Base-by-base conservation (phyloP, 2,113 vertebrate genomes). In the Pachypanchax playfairii region DNA sequence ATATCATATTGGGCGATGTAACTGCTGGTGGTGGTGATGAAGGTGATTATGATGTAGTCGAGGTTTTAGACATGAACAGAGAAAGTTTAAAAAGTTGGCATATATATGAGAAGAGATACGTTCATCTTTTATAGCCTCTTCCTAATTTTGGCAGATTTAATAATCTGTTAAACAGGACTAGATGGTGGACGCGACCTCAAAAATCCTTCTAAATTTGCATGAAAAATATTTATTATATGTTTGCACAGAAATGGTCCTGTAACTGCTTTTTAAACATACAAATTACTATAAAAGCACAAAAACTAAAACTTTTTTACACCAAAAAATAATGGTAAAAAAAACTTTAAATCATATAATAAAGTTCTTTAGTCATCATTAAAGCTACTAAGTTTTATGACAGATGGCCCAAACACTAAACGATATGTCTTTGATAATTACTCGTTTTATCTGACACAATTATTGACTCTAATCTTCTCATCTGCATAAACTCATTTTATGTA, bases 41-140 rank as follows among this genome's bases (percentile, higher is more conserved):
- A 12, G 31, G 65, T 79, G 68, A 84, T 86, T 73, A 79, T 79
- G 81, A 84, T 83, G 64, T 65, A 81, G 63, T 59, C 47, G 22
- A 6, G 18, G 25, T 31, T 65, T 80, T 58, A 29, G 17, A 70
- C 76, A 80, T 70, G 72, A 46, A 70, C 55, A 24, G n/a, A 31
- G 63, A 46, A 41, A 43, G 53, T 82, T 84, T 75, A 75, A 71
- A 74, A 82, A 55, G 72, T 74, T 3, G 59, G 82, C 71, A 70
- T 71, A 62, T 70, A 88, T 85, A 86, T 69, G 77, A 81, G 46
- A 87, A 79, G 60, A 70, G 72, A 79, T 65, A 36, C 63, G 24
- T 57, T 71, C 70, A 44, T 70, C 64, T 75, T 72, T 85, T 65
- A 54, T 36, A 70, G 38, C 24, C 15, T 0, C 66, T 74, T 69